A percentile compares a stretch with the other conserved stretches of the same genome.
Conservation (phyloP, 2,888 invertebrate genomes). For the Tenodera sinensis region DNA sequence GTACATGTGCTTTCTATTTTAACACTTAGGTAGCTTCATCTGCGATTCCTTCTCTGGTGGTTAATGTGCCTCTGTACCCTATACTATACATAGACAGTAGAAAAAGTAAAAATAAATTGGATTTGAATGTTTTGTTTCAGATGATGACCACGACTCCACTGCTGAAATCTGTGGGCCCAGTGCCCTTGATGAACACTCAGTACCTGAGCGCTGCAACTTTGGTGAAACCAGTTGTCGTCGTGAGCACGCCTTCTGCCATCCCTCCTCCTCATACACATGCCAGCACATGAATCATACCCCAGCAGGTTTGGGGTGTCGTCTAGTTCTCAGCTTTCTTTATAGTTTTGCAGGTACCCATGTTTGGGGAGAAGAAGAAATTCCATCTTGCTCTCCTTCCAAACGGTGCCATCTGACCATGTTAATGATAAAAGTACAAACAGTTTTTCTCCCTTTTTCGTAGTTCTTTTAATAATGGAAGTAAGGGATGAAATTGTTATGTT, state of each 20-base stretch:
- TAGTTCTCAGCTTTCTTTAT: not conserved
- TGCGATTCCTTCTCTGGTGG: too few relatives aligned
- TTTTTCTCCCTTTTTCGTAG: not conserved
- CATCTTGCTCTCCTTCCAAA: too few relatives aligned
- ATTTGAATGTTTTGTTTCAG: not conserved
- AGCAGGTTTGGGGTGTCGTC: not conserved
- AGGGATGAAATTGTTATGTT: not conserved
- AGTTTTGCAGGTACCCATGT: not conserved
- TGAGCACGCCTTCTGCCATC: constrained; percentile 48
- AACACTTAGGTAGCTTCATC: too few relatives aligned
- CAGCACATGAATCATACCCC: not conserved
- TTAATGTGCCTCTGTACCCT: too few relatives aligned
- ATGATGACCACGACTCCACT: constrained; percentile 53
- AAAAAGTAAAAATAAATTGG: too few relatives aligned
- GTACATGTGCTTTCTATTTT: too few relatives aligned
- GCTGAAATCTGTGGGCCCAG: constrained; percentile 55
- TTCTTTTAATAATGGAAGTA: not conserved
- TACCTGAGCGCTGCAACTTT: constrained; percentile 60
- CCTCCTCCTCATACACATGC: constrained; percentile 24
- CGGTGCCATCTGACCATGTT: not conserved
- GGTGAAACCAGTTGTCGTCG: constrained; percentile 68
- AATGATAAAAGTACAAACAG: not conserved
- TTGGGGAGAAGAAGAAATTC: not conserved
- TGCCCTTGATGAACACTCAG: constrained; percentile 65
- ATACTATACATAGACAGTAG: too few relatives aligned